Conservation (phyloP, 2,888 invertebrate species). For the Drosophila nr. medialis region DNA sequence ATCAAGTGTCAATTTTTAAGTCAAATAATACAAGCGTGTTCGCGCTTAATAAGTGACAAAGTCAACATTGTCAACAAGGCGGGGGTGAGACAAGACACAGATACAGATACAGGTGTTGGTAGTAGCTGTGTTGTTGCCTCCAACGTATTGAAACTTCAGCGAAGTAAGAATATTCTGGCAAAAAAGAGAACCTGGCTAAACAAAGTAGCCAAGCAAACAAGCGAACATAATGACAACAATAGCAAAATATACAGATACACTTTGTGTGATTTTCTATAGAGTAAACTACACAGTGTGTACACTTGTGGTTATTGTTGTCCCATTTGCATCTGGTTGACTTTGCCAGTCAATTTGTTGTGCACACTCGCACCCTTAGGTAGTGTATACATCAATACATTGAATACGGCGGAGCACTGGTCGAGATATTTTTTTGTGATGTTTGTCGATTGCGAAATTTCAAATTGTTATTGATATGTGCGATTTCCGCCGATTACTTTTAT, state of each 20-base stretch:
- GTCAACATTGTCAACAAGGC: constrained; percentile 47
- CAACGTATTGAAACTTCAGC: constrained; percentile 14
- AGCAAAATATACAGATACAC: constrained; percentile 12
- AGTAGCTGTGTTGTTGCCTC: not conserved
- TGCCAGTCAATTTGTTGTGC: constrained; percentile 17
- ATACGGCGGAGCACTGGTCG: not conserved
- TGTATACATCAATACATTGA: not conserved
- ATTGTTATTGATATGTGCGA: constrained; percentile 7
- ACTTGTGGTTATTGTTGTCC: constrained; percentile 11
- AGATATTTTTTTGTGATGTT: not conserved
- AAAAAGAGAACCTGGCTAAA: constrained; percentile 12
- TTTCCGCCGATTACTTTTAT: constrained; percentile 52
- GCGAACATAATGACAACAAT: constrained; percentile 5
- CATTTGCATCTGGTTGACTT: constrained; percentile 15
- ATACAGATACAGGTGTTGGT: constrained; percentile 16
- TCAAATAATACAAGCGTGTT: constrained; percentile 66
- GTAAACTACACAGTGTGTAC: not conserved
- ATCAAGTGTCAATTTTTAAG: constrained; percentile 57
- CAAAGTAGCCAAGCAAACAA: constrained; percentile 7
- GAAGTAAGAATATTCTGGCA: constrained; percentile 30
- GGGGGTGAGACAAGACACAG: constrained; percentile 32
- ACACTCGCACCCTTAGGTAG: not conserved
- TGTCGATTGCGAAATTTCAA: constrained; percentile 12
- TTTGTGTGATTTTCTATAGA: not conserved
- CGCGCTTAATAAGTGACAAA: constrained; percentile 55